These are phyloP conservation scores for Dendrophyllia cribrosa DNA, from an alignment of 64 coral and sea anemone genomes.

Conservation along the genomic window DNA sequence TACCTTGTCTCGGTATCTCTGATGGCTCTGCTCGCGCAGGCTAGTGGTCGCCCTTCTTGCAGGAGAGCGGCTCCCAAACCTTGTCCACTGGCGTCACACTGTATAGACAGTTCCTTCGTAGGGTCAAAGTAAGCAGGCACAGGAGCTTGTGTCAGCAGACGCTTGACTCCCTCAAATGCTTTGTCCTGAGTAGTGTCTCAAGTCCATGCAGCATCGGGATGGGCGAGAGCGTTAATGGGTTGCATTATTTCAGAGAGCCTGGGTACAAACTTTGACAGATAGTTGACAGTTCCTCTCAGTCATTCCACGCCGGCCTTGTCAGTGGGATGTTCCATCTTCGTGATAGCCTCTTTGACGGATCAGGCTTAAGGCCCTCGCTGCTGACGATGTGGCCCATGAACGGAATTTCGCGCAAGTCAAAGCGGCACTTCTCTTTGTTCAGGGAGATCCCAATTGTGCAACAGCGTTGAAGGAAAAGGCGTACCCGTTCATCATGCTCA, in stretches of 20 bases:
- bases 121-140: too few species aligned
- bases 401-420: too few species aligned
- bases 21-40: not conserved
- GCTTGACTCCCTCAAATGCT: too few species aligned
- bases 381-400: too few species aligned
- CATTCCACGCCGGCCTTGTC: not conserved
- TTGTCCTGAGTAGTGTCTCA: too few species aligned
- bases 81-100: not conserved
- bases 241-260: not conserved
- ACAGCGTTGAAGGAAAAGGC: constrained; percentile 19
- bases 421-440: constrained; percentile 16
- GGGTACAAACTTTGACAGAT: not conserved
- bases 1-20: not conserved
- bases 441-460: not conserved
- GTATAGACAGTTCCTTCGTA: too few species aligned
- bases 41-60: not conserved
- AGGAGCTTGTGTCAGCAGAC: too few species aligned
- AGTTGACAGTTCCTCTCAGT: constrained; percentile 19
- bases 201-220: not conserved
- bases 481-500: constrained; percentile 24
- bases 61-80: not conserved
- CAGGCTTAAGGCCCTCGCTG: too few species aligned
- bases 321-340: constrained; percentile 7
- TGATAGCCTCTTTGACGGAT: constrained; percentile 29
- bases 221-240: not conserved